A percentile compares a stretch with the other conserved stretches of the same genome.
Conservation (phyloP, 2,888 invertebrate species). For the Strigamia crassipes region DNA sequence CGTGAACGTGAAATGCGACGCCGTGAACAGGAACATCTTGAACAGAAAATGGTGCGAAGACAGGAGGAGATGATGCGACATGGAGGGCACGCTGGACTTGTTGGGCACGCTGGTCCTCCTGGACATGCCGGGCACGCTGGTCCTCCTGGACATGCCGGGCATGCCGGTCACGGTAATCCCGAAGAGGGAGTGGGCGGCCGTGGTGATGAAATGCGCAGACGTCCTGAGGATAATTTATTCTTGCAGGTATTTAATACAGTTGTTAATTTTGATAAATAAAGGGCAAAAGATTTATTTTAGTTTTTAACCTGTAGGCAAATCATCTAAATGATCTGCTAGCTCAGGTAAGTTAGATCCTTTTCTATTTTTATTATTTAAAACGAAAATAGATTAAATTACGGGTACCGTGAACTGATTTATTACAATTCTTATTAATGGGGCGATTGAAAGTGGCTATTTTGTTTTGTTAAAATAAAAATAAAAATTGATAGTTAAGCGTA, state of each 20-base stretch:
- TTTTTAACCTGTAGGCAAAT: conserved; percentile 37
- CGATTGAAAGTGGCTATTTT: not conserved
- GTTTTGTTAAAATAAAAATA: too few species aligned
- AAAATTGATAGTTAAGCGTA: too few species aligned
- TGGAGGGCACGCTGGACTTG: conserved; percentile 57
- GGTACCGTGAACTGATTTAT: not conserved
- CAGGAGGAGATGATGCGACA: conserved; percentile 72
- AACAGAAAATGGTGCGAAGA: conserved; percentile 82
- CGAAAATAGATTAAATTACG: not conserved
- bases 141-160: too few species aligned
- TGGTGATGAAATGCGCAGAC: conserved; percentile 78
- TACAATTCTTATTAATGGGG: not conserved
- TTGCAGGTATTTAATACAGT: conserved; percentile 70
- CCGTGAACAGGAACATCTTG: conserved; percentile 73
- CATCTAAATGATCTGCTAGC: conserved; percentile 45
- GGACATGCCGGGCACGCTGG: too few species aligned
- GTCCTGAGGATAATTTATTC: conserved; percentile 84
- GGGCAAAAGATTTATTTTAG: not conserved
- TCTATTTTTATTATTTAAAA: not conserved
- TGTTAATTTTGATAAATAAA: conserved; percentile 22
- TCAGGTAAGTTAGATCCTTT: conserved; percentile 39
- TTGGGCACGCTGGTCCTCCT: conserved; percentile 59
- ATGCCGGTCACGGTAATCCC: conserved; percentile 67
- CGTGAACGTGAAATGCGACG: conserved; percentile 49
- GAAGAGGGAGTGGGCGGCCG: conserved; percentile 71